phyloP scores from a whole-genome alignment of 2,113 vertebrate genomes.

The Stigmatopora nigra region DNA sequence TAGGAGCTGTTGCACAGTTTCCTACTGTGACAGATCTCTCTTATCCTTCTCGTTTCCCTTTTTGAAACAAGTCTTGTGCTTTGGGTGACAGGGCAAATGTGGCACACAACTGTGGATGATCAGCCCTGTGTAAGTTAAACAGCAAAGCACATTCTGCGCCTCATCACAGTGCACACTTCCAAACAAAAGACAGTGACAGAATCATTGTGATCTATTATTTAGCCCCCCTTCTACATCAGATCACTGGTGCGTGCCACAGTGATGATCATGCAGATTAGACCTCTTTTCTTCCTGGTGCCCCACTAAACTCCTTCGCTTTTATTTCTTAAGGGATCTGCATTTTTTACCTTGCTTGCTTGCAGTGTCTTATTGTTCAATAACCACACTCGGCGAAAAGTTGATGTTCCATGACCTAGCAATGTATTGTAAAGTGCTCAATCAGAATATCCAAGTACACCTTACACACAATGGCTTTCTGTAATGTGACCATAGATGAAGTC shows the following conservation, averaged over 20 bases:
- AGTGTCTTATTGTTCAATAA: constrained; percentile 16
- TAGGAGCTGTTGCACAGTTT: constrained; percentile 38
- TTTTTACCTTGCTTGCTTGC: constrained; percentile 30
- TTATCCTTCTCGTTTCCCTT: constrained; percentile 37
- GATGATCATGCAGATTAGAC: constrained; percentile 67
- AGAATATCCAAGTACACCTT: background rate
- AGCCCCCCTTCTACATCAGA: constrained; percentile 63
- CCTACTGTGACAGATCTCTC: constrained; percentile 49
- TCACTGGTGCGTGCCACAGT: constrained; percentile 48
- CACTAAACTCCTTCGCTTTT: constrained; percentile 38
- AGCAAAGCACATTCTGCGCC: constrained; percentile 54
- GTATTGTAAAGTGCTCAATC: background rate
- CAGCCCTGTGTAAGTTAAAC: constrained; percentile 59
- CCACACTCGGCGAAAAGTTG: constrained; percentile 6
- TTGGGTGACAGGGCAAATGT: constrained; percentile 54
- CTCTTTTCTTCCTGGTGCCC: constrained; percentile 41
- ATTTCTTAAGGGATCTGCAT: constrained; percentile 29
- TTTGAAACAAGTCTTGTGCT: constrained; percentile 38
- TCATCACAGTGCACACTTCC: constrained; percentile 58
- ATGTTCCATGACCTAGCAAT: constrained; percentile 2
- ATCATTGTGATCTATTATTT: constrained; percentile 73
- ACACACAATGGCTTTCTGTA: background rate
- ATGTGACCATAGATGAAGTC: background rate
- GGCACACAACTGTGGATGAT: constrained; percentile 44
- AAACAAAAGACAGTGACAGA: constrained; percentile 59